Evolutionary conservation across 1,140 invertebrate species (phyloP).

Genomic region (Drosophila gunungcola): DNA sequence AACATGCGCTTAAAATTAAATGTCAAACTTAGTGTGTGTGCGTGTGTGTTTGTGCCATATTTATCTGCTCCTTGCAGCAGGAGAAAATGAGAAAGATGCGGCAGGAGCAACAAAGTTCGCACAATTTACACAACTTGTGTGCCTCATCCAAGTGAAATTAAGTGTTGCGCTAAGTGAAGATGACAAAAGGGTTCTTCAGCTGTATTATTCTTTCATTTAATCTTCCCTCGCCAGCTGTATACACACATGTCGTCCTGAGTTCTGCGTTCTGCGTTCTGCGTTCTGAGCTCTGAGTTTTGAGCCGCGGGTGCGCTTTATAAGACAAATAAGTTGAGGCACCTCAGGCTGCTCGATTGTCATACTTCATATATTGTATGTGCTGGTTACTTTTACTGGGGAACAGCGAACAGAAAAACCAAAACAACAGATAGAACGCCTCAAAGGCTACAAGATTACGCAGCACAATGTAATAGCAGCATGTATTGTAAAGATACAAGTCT

Average conservation of each 20-base stretch:
- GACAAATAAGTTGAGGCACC: slow-evolving; percentile 74
- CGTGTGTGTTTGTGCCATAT: slow-evolving; percentile 65
- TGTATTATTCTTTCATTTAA: slow-evolving; percentile 83
- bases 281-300: slow-evolving; percentile 7
- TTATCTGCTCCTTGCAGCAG: slow-evolving; percentile 61
- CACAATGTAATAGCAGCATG: slow-evolving; percentile 30
- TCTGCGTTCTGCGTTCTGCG: not conserved
- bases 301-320: slow-evolving; percentile 78
- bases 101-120: slow-evolving; percentile 71
- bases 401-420: slow-evolving; percentile 23
- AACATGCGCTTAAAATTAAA: slow-evolving; percentile 84
- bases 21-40: slow-evolving; percentile 64
- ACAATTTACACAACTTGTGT: slow-evolving; percentile 81
- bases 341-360: slow-evolving; percentile 73
- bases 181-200: slow-evolving; percentile 82
- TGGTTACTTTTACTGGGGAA: slow-evolving; percentile 45
- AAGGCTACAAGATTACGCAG: slow-evolving; percentile 36
- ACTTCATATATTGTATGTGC: slow-evolving; percentile 43
- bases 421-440: slow-evolving; percentile 18
- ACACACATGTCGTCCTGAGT: slow-evolving; percentile 7
- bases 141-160: slow-evolving; percentile 78
- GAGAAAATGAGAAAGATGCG: slow-evolving; percentile 31
- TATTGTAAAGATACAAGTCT: not conserved
- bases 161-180: slow-evolving; percentile 82
- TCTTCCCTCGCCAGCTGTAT: slow-evolving; percentile 54